phyloP scores from a whole-genome alignment of 2,888 invertebrate genomes.

The Plebejus anna region DNA sequence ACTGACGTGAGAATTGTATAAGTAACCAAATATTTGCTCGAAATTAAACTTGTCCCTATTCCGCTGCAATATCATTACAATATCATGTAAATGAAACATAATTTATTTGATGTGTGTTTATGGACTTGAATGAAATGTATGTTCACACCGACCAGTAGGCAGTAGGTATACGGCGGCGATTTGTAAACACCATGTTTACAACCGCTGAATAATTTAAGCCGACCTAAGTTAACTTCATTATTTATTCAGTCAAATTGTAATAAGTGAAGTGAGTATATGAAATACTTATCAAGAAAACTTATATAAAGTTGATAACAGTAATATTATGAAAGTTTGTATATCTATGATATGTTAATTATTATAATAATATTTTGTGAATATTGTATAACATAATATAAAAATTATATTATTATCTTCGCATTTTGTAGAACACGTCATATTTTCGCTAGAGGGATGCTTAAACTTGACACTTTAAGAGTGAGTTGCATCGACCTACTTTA shows the following conservation, averaged over 20 bases:
- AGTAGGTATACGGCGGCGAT: not conserved
- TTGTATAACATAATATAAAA: no score
- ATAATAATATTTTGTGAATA: no score
- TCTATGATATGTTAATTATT: no score
- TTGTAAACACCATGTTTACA: constrained; percentile 21
- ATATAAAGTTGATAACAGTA: not conserved
- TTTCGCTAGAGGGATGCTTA: no score
- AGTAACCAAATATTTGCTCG: constrained; percentile 5
- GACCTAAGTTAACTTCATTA: not conserved
- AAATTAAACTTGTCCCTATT: constrained; percentile 1
- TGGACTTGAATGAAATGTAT: constrained; percentile 21
- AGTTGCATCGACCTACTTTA: no score
- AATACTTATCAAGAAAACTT: not conserved
- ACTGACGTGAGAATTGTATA: constrained; percentile 4
- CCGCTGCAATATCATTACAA: constrained; percentile 1
- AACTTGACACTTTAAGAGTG: not conserved
- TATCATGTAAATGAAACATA: constrained; percentile 13
- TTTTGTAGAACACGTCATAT: no score
- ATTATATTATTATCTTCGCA: no score
- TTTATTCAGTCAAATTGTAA: constrained; percentile 7
- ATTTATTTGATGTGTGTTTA: constrained; percentile 22
- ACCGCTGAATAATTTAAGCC: not conserved
- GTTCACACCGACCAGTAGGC: not conserved
- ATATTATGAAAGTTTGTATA: not conserved
- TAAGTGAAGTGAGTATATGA: not conserved